A percentile compares a stretch with the other conserved stretches of the same genome.
Conservation (phyloP, 2,888 invertebrate genomes). For the Polylopha cassiicola region DNA sequence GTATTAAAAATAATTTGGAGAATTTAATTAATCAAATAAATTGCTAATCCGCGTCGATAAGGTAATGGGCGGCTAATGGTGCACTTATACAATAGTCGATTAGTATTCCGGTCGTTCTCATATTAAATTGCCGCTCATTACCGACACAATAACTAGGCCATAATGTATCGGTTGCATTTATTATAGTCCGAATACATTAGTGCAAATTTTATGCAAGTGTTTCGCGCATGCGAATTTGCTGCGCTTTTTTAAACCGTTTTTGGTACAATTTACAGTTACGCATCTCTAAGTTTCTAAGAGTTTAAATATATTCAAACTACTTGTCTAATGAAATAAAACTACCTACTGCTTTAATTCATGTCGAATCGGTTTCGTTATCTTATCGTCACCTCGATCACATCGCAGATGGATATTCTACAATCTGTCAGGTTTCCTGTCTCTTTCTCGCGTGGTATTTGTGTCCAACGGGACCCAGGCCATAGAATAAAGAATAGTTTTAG, state of each 20-base stretch:
- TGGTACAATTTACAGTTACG: no score
- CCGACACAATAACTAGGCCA: conserved; percentile 35
- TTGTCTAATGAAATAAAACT: no score
- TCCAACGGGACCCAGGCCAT: conserved; percentile 37
- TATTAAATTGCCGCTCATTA: conserved; percentile 44
- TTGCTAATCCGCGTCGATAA: conserved; percentile 12
- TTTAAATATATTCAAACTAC: no score
- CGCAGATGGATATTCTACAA: no score
- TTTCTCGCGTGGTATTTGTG: conserved; percentile 34
- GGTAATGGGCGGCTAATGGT: neutral
- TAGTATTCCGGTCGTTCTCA: conserved; percentile 36
- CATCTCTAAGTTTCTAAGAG: no score
- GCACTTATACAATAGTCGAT: conserved; percentile 24
- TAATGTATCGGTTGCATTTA: conserved; percentile 36
- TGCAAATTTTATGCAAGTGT: neutral
- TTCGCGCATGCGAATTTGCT: conserved; percentile 3
- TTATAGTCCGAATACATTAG: conserved; percentile 20
- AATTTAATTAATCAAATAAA: conserved; percentile 3
- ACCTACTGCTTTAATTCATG: no score
- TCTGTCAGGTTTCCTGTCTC: conserved; percentile 24
- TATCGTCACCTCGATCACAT: no score
- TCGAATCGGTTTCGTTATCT: no score
- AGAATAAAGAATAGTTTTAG: no score
- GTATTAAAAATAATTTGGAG: conserved; percentile 1
- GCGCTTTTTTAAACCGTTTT: conserved; percentile 7